A percentile compares a stretch with the other conserved stretches of the same genome.
Evolutionary conservation across 2,888 invertebrate species (phyloP).

Genomic region (Theodoxus fluviatilis): DNA sequence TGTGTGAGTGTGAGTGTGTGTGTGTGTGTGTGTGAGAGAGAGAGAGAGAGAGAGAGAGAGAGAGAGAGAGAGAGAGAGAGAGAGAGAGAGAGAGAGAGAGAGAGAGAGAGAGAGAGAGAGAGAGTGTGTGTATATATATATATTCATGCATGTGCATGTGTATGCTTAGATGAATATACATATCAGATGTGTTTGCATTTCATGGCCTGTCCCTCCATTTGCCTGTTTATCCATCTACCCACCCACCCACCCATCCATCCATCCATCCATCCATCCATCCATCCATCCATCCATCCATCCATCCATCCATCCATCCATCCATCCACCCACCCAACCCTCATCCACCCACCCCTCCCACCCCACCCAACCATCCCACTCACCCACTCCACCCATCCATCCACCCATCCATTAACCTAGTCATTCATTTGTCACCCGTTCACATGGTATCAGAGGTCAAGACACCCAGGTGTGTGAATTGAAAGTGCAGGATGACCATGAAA

Average conservation of each 20-base stretch:
- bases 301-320: too few relatives aligned
- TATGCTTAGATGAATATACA: background rate
- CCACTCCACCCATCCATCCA: too few relatives aligned
- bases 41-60: slow-evolving; percentile 17
- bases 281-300: too few relatives aligned
- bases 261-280: too few relatives aligned
- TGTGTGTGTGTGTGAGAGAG: background rate
- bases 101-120: background rate
- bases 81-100: slow-evolving; percentile 10
- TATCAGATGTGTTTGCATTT: background rate
- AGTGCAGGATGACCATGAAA: too few relatives aligned
- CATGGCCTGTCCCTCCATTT: background rate
- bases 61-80: slow-evolving; percentile 17
- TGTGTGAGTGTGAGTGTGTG: background rate
- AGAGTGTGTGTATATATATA: background rate
- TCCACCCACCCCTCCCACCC: too few relatives aligned
- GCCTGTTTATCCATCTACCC: background rate
- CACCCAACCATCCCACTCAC: too few relatives aligned
- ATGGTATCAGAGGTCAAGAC: too few relatives aligned
- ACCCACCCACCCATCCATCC: background rate
- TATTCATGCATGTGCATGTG: background rate
- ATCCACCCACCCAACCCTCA: too few relatives aligned
- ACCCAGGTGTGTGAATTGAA: too few relatives aligned
- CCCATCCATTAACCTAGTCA: too few relatives aligned
- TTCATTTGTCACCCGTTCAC: too few relatives aligned